These are phyloP conservation scores for Pagrus major DNA, from an alignment of 2,113 vertebrate species.

Conservation along the genomic window DNA sequence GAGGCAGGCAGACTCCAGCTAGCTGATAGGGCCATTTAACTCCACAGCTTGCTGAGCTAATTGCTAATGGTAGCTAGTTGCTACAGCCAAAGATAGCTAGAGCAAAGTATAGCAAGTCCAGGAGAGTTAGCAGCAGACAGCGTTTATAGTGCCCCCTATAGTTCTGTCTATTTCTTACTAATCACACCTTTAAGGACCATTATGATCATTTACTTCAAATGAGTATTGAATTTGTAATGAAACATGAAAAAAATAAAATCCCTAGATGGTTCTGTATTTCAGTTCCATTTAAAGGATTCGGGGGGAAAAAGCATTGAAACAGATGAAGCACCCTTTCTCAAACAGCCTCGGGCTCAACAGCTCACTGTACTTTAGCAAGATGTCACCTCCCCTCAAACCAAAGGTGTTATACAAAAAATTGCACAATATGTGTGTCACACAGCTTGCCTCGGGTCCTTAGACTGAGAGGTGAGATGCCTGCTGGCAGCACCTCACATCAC, in stretches of 20 bases:
- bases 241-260: neutral
- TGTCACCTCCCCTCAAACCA: slow-evolving; percentile 67
- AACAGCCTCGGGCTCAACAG: slow-evolving; percentile 55
- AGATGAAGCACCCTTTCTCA: slow-evolving; percentile 40
- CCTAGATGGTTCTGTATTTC: neutral
- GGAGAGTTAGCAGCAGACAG: too few species aligned
- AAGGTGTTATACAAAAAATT: slow-evolving; percentile 42
- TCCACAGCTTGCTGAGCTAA: too few species aligned
- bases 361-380: slow-evolving; percentile 57
- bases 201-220: neutral
- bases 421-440: slow-evolving; percentile 59
- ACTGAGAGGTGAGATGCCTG: slow-evolving; percentile 54
- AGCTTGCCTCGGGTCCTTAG: slow-evolving; percentile 33
- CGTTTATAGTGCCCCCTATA: too few species aligned
- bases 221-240: neutral
- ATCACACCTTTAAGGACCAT: too few species aligned
- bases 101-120: too few species aligned
- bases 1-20: too few species aligned
- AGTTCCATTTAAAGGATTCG: slow-evolving; percentile 6
- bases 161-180: too few species aligned
- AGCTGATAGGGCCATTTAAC: too few species aligned
- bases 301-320: slow-evolving; percentile 10
- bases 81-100: too few species aligned
- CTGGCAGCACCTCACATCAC: slow-evolving; percentile 44
- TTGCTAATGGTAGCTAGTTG: too few species aligned